These are phyloP conservation scores for Drosophila suboccidentalis DNA, from an alignment of 2,888 invertebrate species.

Conservation along the genomic window DNA sequence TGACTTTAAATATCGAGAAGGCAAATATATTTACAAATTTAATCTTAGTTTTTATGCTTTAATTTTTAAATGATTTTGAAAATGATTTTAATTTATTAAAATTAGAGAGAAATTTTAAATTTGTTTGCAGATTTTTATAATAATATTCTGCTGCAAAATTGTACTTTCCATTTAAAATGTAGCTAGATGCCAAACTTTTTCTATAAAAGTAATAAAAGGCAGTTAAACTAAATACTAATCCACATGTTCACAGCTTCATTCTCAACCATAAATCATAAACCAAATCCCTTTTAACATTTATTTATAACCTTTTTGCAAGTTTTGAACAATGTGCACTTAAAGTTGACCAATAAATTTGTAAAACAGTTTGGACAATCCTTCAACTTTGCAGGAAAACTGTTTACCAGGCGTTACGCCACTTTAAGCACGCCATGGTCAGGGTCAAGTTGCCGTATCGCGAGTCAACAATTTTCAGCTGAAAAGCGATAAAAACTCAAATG, in stretches of 20 bases:
- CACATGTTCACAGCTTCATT: neutral
- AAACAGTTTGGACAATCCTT: slow-evolving; percentile 30
- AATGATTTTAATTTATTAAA: no score
- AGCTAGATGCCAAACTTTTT: neutral
- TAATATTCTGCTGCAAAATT: no score
- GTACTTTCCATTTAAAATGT: neutral
- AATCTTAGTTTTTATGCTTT: no score
- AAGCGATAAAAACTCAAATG: slow-evolving; percentile 34
- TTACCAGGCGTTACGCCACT: slow-evolving; percentile 51
- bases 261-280: neutral
- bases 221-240: neutral
- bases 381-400: slow-evolving; percentile 51
- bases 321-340: slow-evolving; percentile 26
- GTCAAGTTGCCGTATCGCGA: slow-evolving; percentile 31
- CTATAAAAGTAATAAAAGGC: neutral
- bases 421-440: slow-evolving; percentile 46
- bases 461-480: slow-evolving; percentile 24
- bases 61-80: no score
- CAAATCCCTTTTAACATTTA: neutral
- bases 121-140: no score
- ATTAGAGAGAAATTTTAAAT: no score
- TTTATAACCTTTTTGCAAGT: slow-evolving; percentile 2
- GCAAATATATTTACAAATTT: no score
- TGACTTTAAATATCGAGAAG: neutral
- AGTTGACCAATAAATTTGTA: slow-evolving; percentile 27